A percentile compares a stretch with the other conserved stretches of the same genome.
Evolutionary conservation across 1,140 invertebrate species (phyloP).

Genomic region (Chlorops oryzae): DNA sequence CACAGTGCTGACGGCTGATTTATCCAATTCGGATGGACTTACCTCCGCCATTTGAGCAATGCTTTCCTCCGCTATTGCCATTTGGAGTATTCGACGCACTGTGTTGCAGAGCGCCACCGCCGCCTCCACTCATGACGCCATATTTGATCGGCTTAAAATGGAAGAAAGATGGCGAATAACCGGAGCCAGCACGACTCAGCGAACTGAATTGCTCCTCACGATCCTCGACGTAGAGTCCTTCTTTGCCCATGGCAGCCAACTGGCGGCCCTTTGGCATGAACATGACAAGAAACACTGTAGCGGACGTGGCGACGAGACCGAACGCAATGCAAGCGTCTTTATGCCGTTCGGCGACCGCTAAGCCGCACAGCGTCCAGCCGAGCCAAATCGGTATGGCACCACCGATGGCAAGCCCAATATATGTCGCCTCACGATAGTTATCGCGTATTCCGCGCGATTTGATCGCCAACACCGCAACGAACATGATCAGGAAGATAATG

Average conservation of each 20-base stretch:
- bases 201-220: constrained; percentile 70
- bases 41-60: constrained; percentile 56
- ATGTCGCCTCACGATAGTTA: constrained; percentile 84
- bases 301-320: constrained; percentile 74
- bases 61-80: constrained; percentile 38
- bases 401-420: constrained; percentile 80
- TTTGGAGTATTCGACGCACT: constrained; percentile 44
- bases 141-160: constrained; percentile 81
- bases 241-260: constrained; percentile 79
- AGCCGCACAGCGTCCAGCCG: constrained; percentile 68
- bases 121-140: constrained; percentile 54
- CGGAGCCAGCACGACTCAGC: constrained; percentile 67
- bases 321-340: constrained; percentile 83
- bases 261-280: constrained; percentile 91
- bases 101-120: constrained; percentile 24
- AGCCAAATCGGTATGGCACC: constrained; percentile 81
- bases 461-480: constrained; percentile 77
- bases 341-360: constrained; percentile 68
- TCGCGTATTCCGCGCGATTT: constrained; percentile 82
- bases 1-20: too few relatives aligned
- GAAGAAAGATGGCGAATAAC: constrained; percentile 83
- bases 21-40: constrained; percentile 34
- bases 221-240: constrained; percentile 72
- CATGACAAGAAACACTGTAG: constrained; percentile 83
- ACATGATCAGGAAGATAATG: constrained; percentile 72